Percentiles rank a stretch among this genome's conserved stretches.
Conservation (phyloP, 2,888 invertebrate species). For the Vesta saturnalis region DNA sequence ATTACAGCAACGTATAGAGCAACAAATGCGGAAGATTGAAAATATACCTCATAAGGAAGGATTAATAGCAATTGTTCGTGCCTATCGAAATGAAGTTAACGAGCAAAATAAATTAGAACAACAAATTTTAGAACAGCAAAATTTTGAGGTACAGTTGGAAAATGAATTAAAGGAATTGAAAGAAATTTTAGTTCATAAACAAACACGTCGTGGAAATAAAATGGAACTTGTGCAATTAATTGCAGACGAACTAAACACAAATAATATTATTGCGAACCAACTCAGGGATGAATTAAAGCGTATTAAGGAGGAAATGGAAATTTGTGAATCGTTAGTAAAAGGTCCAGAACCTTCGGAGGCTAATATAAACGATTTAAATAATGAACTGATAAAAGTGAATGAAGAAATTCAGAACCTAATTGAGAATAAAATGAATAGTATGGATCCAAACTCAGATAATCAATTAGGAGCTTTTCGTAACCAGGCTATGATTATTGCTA, state of each 20-base stretch:
- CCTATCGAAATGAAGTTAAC: conserved; percentile 58
- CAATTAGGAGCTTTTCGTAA: conserved; percentile 86
- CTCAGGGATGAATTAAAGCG: conserved; percentile 76
- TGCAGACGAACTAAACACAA: conserved; percentile 66
- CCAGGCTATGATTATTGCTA: conserved; percentile 81
- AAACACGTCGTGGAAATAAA: conserved; percentile 39
- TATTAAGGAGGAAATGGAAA: conserved; percentile 72
- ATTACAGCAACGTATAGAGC: conserved; percentile 44
- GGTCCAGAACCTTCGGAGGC: conserved; percentile 65
- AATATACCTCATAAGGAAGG: conserved; percentile 73
- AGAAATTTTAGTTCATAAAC: conserved; percentile 35
- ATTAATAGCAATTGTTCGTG: conserved; percentile 66
- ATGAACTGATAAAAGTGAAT: conserved; percentile 31
- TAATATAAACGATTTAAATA: conserved; percentile 34
- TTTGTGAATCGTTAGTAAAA: conserved; percentile 74
- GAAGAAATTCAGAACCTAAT: conserved; percentile 40
- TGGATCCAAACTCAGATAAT: conserved; percentile 66
- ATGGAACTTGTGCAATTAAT: conserved; percentile 73
- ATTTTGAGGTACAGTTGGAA: conserved; percentile 63
- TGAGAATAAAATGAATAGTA: conserved; percentile 40
- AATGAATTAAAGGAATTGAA: conserved; percentile 44
- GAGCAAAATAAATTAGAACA: conserved; percentile 45
- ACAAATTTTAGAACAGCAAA: conserved; percentile 64
- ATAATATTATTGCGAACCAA: conserved; percentile 66
- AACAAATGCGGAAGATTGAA: conserved; percentile 68